phyloP scores from a whole-genome alignment of 92 coral and sea anemone genomes.

The Epizoanthus stellaris region DNA sequence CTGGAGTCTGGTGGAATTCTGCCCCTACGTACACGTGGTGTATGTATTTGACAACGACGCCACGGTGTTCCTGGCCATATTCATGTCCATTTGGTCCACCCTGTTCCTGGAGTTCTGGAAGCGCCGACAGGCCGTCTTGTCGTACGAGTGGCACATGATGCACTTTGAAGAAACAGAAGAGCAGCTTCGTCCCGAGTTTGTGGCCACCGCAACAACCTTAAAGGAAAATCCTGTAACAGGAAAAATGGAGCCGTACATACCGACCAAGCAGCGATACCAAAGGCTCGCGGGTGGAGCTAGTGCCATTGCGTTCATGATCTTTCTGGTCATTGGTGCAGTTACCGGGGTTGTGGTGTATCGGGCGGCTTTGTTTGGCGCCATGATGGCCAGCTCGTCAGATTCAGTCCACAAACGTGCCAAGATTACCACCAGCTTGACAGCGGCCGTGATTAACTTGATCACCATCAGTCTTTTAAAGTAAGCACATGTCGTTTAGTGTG shows the following conservation, averaged over 20 bases:
- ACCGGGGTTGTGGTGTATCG: slow-evolving; percentile 91
- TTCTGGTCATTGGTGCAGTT: slow-evolving; percentile 80
- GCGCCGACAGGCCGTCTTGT: slow-evolving; percentile 89
- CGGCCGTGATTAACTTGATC: slow-evolving; percentile 87
- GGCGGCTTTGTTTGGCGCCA: slow-evolving; percentile 82
- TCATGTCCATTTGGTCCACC: slow-evolving; percentile 99
- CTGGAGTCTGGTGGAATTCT: slow-evolving; percentile 82
- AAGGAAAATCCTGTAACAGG: slow-evolving; percentile 70
- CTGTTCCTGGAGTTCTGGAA: slow-evolving; percentile 98
- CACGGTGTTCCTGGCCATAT: slow-evolving; percentile 85
- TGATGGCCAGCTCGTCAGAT: slow-evolving; percentile 55
- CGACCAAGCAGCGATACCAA: slow-evolving; percentile 68
- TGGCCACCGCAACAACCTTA: slow-evolving; percentile 82
- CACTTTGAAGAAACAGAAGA: slow-evolving; percentile 95
- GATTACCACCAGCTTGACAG: slow-evolving; percentile 82
- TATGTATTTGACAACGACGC: slow-evolving; percentile 90
- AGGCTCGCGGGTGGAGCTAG: slow-evolving; percentile 79
- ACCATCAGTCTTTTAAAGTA: slow-evolving; percentile 79
- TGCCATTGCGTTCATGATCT: slow-evolving; percentile 79
- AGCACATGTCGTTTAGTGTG: not conserved
- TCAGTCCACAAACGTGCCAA: slow-evolving; percentile 69
- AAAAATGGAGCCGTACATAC: slow-evolving; percentile 83
- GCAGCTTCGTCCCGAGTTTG: slow-evolving; percentile 92
- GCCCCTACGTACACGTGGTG: slow-evolving; percentile 78
- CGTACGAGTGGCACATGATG: slow-evolving; percentile 95